Evolutionary conservation across 1,140 invertebrate species (phyloP).

Genomic region (Acromyrmex echinatior): DNA sequence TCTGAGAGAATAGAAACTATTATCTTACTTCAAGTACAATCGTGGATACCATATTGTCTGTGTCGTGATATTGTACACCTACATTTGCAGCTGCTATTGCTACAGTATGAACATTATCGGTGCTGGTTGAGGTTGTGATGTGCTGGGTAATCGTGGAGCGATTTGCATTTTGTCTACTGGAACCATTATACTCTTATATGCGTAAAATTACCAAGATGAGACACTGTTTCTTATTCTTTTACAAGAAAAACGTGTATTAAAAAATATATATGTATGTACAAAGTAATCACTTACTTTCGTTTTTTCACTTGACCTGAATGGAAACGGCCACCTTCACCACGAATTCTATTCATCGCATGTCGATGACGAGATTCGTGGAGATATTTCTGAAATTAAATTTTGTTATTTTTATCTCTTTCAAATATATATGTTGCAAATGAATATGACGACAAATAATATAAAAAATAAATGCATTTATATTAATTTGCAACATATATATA

Average conservation of each 20-base stretch:
- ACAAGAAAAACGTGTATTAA: slow-evolving; percentile 3
- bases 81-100: slow-evolving; percentile 78
- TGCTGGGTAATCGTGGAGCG: slow-evolving; percentile 75
- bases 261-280: slow-evolving; percentile 2
- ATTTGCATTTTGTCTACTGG: slow-evolving; percentile 74
- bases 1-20: slow-evolving; percentile 20
- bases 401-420: background rate
- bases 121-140: slow-evolving; percentile 76
- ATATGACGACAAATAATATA: background rate
- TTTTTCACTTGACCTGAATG: slow-evolving; percentile 92
- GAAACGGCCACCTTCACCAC: slow-evolving; percentile 98
- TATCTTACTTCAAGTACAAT: slow-evolving; percentile 82
- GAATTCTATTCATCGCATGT: slow-evolving; percentile 98
- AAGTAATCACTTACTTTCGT: slow-evolving; percentile 83
- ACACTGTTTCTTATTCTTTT: slow-evolving; percentile 46
- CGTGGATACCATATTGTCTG: slow-evolving; percentile 78
- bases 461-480: background rate
- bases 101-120: slow-evolving; percentile 79
- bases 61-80: slow-evolving; percentile 79
- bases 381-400: slow-evolving; percentile 93
- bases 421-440: background rate
- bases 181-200: slow-evolving; percentile 74
- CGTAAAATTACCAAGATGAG: slow-evolving; percentile 66
- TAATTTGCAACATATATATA: background rate
- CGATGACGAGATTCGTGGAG: slow-evolving; percentile 99